Evolutionary conservation across 37 sponge, comb jelly and placozoan genomes (phyloP), one percentile per base, ranked within the genome.

Genomic region (Trichoplax adhaerens): DNA sequence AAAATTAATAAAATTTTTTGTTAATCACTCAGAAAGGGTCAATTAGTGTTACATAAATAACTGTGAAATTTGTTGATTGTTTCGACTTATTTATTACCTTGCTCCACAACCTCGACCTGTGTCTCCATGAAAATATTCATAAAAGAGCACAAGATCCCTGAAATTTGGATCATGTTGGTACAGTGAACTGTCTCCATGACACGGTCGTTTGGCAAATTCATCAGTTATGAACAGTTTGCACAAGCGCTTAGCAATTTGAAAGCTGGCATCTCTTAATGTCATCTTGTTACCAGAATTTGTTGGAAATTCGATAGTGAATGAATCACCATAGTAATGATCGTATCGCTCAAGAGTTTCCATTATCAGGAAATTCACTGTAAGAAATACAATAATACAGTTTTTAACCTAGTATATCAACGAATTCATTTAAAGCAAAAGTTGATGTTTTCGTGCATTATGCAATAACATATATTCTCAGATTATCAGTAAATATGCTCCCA

Each of bases 51-150:
- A 52, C 57, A 48, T 56, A 72, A 48, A 5, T 46, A 48, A 65
- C 4, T 54, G 66, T 65, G 3, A 3, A 56, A 29, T 3, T 4
- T 5, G 56, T 3, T 65, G 53, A 58, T 5, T 52, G 66, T 53
- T 46, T 1, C 1, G 57, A 8, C 3, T 48, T 49, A 6, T 1
- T 53, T 2, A 78, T 69, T 56, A 91, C 91, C 91, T 91, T 6
- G 94, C 94, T 29, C 94, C 94, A 84, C 94, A 93, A 5, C 94
- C 94, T 49, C 76, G 79, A 7, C 94, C 94, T 62, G 69, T 83
- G 75, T 93, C 84, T 49, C 94, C 94, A 79, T 89, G 69, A 76
- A 93, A 93, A 65, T 86, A 93, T 72, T 93, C 94, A 69, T 93
- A 88, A 79, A 93, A 93, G 58, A 93, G 75, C n/a, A 93, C 82